Base-by-base conservation (phyloP, 2,888 invertebrate genomes). In the Drosophila tanythrix region DNA sequence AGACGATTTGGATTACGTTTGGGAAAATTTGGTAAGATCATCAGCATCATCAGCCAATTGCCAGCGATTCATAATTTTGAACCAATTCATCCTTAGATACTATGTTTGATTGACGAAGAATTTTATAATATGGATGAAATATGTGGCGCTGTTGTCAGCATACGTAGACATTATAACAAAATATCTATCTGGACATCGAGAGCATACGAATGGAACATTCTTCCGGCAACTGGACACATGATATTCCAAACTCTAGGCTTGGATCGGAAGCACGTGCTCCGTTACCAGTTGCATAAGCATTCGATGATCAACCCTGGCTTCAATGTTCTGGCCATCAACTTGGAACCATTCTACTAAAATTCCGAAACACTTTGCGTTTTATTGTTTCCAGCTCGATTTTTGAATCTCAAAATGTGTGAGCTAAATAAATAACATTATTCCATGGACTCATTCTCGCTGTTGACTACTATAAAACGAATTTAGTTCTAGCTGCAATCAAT, bases 101-200 rank as follows among this genome's bases (percentile, higher is more conserved):
- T 55, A 4, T 2, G 36, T 18, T 36, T 55, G 36, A 36, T 55
- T 36, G 36, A 11, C 36, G 36, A 36, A 13, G 11, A 13, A 13
- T 55, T 55, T n/a, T 7, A 7, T 11, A 18, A 55, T 27, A 36
- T 55, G 55, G 35, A 55, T 36, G 18, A 55, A 18, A 36, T 55
- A 18, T 55, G 55, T 36, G 55, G 55, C 18, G 55, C 55, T 18
- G 25, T 55, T 36, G 36, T 55, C 7, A 55, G 36, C 18, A 35
- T 7, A 3, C 25, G 55, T 7, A 6, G 3, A 7, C 10, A 13
- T 11, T 3, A 18, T 15, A 27, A 55, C 13, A 36, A 2, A 27
- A 36, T 55, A 36, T 18, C 36, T 11, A 27, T 55, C 27, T 55
- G 55, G 55, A 55, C 36, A 36, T 11, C 36, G 3, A 27, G 7